Conservation (phyloP, 1,140 invertebrate species). For the Stegodyphus dumicola region DNA sequence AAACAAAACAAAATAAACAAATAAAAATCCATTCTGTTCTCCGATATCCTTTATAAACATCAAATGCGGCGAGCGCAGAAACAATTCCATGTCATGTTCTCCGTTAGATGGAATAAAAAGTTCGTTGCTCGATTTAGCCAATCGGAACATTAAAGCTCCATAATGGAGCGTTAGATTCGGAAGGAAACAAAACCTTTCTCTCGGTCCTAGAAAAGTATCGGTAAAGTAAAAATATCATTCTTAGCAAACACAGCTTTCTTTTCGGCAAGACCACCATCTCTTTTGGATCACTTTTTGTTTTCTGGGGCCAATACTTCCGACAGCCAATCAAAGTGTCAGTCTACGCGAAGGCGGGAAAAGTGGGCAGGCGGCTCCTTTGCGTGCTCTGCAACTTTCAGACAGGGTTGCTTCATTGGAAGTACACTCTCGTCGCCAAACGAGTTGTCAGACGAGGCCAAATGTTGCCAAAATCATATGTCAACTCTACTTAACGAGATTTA, state of each 20-base stretch:
- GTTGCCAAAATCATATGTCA: slow-evolving; percentile 21
- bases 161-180: not conserved
- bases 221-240: slow-evolving; percentile 50
- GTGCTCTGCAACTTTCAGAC: slow-evolving; percentile 32
- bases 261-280: slow-evolving; percentile 8
- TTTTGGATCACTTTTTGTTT: slow-evolving; percentile 6
- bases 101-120: not conserved
- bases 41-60: no score
- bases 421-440: slow-evolving; percentile 24
- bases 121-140: slow-evolving; percentile 17
- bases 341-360: slow-evolving; percentile 38
- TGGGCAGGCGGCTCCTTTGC: slow-evolving; percentile 51
- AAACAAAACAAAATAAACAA: no score
- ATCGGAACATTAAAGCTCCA: not conserved
- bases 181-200: slow-evolving; percentile 46
- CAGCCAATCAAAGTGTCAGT: slow-evolving; percentile 59
- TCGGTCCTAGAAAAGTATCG: slow-evolving; percentile 45
- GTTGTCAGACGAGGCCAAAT: not conserved
- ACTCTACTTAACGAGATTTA: slow-evolving; percentile 17
- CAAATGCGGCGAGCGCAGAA: not conserved
- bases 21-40: no score
- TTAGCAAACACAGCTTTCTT: slow-evolving; percentile 30
- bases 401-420: slow-evolving; percentile 27
- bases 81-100: not conserved
- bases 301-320: slow-evolving; percentile 42